Evolutionary conservation across 2,797 vertebrate genomes (phyloP), one percentile per base, ranked within the genome.

Genomic region (Scomberomorus guttatus): DNA sequence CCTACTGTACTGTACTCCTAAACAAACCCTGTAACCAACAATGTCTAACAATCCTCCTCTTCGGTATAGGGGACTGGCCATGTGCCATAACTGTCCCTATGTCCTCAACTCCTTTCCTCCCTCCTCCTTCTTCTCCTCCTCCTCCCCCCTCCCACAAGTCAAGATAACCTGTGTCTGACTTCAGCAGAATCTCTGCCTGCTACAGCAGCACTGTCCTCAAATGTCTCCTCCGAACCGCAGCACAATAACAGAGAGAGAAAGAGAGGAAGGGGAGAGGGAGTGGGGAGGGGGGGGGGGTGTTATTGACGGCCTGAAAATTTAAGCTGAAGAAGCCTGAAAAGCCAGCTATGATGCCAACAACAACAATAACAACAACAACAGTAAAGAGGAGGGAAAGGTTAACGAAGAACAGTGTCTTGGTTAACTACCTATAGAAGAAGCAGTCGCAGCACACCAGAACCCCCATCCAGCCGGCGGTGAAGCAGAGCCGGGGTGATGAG

Each of bases 381-480:
- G 70, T 11, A 27, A 56, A 61, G 25, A 52, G 32, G 59, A 75
- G 20, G 34, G 27, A 66, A 59, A 75, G 62, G 78, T 77, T 48
- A 61, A 44, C 1, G 3, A 20, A 2, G 55, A 44, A n/a, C 37
- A 67, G 25, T 12, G 54, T 77, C 58, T 74, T 48, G 44, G 24
- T 32, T 68, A 82, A 65, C 63, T 96, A 96, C 96, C 95, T 95
- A 94, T 96, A 96, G 94, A 96, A 96, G 96, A 96, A 96, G 94
- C 96, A 96, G 93, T 96, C 94, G 81, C 95, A 96, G 93, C 96
- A 96, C 85, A 96, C 95, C 81, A 96, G 92, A 79, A 96, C 95
- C 92, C 95, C 96, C 96, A 96, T 96, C 90, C 89, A 86, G 95
- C 57, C 83, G 72, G 62, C 22, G 66, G 75, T 32, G 79, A 61